Percentiles rank a stretch among this genome's conserved stretches.
phyloP scores from a whole-genome alignment of 2,888 invertebrate species.

The Sarcophaga rosellei region DNA sequence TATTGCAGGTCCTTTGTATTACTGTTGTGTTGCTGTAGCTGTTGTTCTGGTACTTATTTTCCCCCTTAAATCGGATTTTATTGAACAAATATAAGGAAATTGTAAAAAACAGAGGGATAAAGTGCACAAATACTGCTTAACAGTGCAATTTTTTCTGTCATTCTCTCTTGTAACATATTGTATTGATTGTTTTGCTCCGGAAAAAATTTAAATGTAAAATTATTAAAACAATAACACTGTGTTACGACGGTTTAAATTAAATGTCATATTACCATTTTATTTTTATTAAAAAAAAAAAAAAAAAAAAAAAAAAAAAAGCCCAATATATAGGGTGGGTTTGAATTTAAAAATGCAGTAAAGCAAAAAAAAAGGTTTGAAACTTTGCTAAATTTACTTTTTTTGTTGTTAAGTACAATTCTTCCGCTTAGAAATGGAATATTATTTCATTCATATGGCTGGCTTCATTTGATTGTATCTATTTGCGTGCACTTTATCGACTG shows the following conservation, averaged over 20 bases:
- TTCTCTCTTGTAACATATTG: constrained; percentile 43
- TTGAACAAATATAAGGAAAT: constrained; percentile 43
- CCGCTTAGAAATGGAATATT: too few species aligned
- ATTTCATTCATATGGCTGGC: too few species aligned
- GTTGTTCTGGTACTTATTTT: neutral
- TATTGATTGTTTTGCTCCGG: constrained; percentile 31
- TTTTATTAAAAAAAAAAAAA: too few species aligned
- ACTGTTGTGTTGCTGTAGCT: neutral
- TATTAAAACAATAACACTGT: neutral
- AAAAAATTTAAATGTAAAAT: neutral
- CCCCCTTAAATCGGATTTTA: constrained; percentile 42
- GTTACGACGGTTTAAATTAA: neutral
- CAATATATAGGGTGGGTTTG: too few species aligned
- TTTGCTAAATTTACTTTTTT: too few species aligned
- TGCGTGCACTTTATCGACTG: too few species aligned
- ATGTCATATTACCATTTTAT: too few species aligned
- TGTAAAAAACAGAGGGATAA: constrained; percentile 23
- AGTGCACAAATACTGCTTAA: constrained; percentile 17
- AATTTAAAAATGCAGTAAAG: too few species aligned
- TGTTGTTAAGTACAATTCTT: too few species aligned
- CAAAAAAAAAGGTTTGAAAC: too few species aligned
- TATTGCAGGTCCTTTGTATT: constrained; percentile 7
- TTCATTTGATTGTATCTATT: too few species aligned
- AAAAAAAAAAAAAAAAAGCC: too few species aligned
- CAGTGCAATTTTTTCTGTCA: constrained; percentile 34